Percentiles rank a stretch among this genome's conserved stretches.
Evolutionary conservation across 1,140 invertebrate genomes (phyloP).

Genomic region (Ceratitis capitata): DNA sequence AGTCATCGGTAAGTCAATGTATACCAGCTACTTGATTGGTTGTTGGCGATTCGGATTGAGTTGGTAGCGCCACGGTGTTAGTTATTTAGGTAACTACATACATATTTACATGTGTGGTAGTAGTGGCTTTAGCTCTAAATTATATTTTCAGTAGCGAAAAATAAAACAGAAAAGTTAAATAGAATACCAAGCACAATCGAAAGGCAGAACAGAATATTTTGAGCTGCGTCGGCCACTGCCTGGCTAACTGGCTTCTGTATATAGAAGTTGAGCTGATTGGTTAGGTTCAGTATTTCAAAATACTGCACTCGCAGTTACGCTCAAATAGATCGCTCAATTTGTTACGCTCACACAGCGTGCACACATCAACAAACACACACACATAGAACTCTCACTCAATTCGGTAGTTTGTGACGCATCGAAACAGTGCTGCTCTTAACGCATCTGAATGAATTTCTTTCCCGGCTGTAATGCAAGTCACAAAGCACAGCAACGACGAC

Average conservation of each 20-base stretch:
- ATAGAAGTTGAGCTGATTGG: not conserved
- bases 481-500: not conserved
- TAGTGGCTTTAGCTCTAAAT: not conserved
- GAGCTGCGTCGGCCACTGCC: too few species aligned
- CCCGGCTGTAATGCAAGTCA: not conserved
- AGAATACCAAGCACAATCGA: not conserved
- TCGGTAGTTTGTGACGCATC: conserved; percentile 12
- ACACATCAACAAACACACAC: not conserved
- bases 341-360: conserved; percentile 3
- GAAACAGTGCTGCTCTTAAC: not conserved
- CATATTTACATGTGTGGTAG: not conserved
- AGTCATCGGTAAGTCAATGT: not conserved
- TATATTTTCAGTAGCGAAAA: not conserved
- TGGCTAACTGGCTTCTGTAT: not conserved
- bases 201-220: not conserved
- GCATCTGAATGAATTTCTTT: not conserved
- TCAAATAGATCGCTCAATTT: conserved; percentile 36
- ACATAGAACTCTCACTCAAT: conserved; percentile 10
- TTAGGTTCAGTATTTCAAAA: not conserved
- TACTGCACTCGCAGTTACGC: conserved; percentile 32
- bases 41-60: not conserved
- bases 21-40: conserved; percentile 26
- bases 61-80: not conserved
- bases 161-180: too few species aligned
- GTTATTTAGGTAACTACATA: not conserved